These are phyloP conservation scores for Acyrthosiphon pisum DNA, from an alignment of 1,140 invertebrate genomes.

Conservation along the genomic window DNA sequence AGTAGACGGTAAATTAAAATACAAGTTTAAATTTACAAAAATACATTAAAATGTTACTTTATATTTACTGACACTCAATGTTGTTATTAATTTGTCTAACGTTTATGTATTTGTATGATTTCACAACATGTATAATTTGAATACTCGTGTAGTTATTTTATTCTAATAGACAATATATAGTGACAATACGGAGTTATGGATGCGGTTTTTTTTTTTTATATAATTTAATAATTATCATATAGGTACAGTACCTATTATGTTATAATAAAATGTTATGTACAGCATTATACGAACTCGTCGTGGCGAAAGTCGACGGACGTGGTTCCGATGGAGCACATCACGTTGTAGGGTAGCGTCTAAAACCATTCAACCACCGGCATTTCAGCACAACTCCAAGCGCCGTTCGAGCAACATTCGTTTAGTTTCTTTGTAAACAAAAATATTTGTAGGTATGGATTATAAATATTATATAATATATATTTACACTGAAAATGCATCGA, in stretches of 20 bases:
- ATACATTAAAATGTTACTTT: background rate
- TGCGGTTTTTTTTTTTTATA: background rate
- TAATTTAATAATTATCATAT: background rate
- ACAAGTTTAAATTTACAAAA: background rate
- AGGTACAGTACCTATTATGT: background rate
- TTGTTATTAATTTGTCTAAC: constrained; percentile 1
- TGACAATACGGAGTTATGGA: background rate
- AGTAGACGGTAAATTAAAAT: background rate
- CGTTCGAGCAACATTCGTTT: background rate
- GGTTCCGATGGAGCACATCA: background rate
- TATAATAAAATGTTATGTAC: background rate
- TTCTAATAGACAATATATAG: background rate
- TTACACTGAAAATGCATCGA: background rate
- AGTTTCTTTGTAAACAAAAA: background rate
- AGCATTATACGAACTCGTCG: background rate
- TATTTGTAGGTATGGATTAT: background rate
- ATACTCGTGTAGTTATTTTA: background rate
- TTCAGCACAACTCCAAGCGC: background rate
- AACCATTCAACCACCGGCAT: background rate
- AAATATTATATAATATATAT: background rate
- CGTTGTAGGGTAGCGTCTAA: background rate
- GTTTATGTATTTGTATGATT: background rate
- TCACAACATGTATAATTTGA: background rate
- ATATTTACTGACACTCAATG: background rate
- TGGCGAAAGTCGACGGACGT: background rate